Evolutionary conservation across 2,113 vertebrate genomes (phyloP), one percentile per base, ranked within the genome.

Genomic region (Microcebus murinus): DNA sequence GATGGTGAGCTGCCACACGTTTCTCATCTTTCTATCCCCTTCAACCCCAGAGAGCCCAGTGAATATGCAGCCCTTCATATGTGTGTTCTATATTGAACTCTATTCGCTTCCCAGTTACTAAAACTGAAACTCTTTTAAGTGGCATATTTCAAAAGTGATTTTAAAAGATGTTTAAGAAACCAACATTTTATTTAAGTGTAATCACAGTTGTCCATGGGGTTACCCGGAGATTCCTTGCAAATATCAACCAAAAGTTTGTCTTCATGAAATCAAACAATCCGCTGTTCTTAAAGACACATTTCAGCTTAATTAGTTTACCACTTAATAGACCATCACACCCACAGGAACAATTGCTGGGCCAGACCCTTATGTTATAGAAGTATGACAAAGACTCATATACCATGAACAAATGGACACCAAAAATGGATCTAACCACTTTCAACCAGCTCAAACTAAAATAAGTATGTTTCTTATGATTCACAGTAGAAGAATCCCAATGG

Each of bases 401-500:
- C 65, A 48, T 11, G 27, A 84, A 73, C 34, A 77, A 87, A 14
- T 11, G 39, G 5, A 61, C 57, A 57, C 15, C 18, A 7, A 11
- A 63, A 94, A 50, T 59, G 59, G 65, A 73, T 0, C 3, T 42
- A 29, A 90, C 80, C 76, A 91, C 45, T 88, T 94, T 84, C 50
- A 71, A 84, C 8, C 15, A 96, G 77, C 48, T 73, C 71, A 77
- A 74, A 80, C 36, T 79, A 61, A 85, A 96, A 50, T 77, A 84
- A 83, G 57, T 71, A 71, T 9, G n/a, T 52, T 63, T 83, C 82
- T 84, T 83, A 65, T 97, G 97, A 94, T 67, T 95, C 91, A 95
- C 45, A 20, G 57, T 42, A n/a, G 25, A 81, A 94, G 57, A 96
- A 97, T 91, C 50, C 52, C 85, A 90, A 4, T 3, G 52, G 77